A percentile compares a stretch with the other conserved stretches of the same genome.
Conservation (phyloP, 1,140 invertebrate genomes). For the Periplaneta americana region DNA sequence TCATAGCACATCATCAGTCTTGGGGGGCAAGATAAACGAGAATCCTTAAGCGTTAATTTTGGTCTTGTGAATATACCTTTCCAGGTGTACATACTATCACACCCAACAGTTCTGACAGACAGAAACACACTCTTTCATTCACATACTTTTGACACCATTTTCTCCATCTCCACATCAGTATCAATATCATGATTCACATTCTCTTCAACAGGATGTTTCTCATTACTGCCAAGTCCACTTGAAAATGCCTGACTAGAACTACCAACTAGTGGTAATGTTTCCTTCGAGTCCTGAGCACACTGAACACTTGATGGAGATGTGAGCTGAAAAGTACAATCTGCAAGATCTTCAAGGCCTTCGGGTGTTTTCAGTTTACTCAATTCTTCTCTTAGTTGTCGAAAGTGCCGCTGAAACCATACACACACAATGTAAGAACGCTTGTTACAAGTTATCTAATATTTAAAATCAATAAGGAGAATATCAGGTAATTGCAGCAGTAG, state of each 20-base stretch:
- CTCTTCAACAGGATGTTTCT: neutral
- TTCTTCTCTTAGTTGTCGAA: constrained; percentile 71
- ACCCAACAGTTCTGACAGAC: neutral
- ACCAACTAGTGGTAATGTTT: constrained; percentile 21
- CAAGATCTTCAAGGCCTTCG: constrained; percentile 61
- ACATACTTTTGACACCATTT: constrained; percentile 66
- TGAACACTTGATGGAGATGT: constrained; percentile 43
- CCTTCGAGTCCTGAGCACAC: constrained; percentile 34
- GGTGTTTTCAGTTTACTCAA: constrained; percentile 71
- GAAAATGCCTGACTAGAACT: neutral
- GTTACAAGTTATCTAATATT: neutral
- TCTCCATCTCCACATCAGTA: constrained; percentile 65
- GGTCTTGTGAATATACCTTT: neutral
- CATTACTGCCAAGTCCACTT: neutral
- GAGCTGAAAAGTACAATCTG: constrained; percentile 39
- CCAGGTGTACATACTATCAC: neutral
- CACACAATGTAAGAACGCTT: neutral
- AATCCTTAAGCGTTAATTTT: neutral
- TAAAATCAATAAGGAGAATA: too few species aligned
- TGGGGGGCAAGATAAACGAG: neutral
- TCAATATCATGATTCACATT: constrained; percentile 39
- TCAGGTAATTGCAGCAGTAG: too few species aligned
- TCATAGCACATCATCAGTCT: neutral
- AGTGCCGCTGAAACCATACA: constrained; percentile 59
- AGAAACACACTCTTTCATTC: constrained; percentile 33